phyloP scores from a whole-genome alignment of 2,113 vertebrate species.

The Scortum barcoo region DNA sequence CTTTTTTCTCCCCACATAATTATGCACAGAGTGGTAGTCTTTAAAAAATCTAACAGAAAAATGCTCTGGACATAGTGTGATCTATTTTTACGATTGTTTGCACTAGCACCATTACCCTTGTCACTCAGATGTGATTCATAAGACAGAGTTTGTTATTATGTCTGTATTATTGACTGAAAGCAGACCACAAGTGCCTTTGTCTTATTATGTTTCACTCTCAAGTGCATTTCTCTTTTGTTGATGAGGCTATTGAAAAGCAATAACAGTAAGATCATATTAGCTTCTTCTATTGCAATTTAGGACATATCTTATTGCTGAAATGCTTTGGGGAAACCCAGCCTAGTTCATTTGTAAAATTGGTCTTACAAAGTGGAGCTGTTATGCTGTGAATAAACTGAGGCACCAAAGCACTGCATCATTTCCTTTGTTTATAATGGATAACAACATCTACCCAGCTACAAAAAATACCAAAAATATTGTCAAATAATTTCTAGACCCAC shows the following conservation, averaged over 20 bases:
- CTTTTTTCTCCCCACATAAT: constrained; percentile 17
- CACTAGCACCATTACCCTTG: constrained; percentile 55
- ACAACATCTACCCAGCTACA: background rate
- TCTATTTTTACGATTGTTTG: constrained; percentile 60
- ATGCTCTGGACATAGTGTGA: constrained; percentile 36
- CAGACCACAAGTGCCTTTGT: constrained; percentile 65
- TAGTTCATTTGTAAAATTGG: constrained; percentile 68
- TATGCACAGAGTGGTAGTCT: constrained; percentile 29
- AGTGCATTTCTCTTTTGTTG: constrained; percentile 75
- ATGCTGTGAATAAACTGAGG: constrained; percentile 47
- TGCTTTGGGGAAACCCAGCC: constrained; percentile 60
- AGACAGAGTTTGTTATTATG: constrained; percentile 68
- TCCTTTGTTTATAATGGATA: constrained; percentile 15
- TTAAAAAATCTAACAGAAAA: constrained; percentile 52
- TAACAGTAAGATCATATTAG: constrained; percentile 76
- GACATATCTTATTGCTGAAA: constrained; percentile 66
- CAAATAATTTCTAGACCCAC: background rate
- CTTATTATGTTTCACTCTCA: constrained; percentile 70
- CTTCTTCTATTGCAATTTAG: constrained; percentile 67
- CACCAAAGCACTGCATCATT: constrained; percentile 5
- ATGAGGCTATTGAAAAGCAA: constrained; percentile 77
- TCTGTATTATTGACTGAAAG: constrained; percentile 75
- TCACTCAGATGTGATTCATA: constrained; percentile 74
- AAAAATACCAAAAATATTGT: constrained; percentile 2
- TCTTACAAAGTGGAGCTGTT: constrained; percentile 37